Base-by-base conservation (phyloP, 2,113 vertebrate species). In the Hippopotamus amphibius region DNA sequence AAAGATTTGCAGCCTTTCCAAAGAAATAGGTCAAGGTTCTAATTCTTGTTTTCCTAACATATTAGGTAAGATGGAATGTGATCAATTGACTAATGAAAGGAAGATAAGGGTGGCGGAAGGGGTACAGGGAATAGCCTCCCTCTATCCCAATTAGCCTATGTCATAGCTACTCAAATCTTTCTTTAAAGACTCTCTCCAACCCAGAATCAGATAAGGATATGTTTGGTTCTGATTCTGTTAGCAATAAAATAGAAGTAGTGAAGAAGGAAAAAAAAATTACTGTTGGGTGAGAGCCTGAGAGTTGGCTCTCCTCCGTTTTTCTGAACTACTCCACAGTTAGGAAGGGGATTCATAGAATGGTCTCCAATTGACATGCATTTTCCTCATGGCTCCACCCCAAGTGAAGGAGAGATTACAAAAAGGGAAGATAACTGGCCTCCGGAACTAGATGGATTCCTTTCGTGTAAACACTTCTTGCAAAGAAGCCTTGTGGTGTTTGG, bases 401-500 rank as follows among this genome's bases (percentile, higher is more conserved):
- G 5, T 50, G 80, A 15, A 33, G 59, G 37, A 88, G 55, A 76
- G 22, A 77, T n/a, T 80, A 16, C 14, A 87, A 69, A 79, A 72
- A 13, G 21, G 16, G 16, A n/a, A 26, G 15, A 26, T 68, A 68
- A 79, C 46, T 96, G 76, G 28, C n/a, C 71, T 96, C 17, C 55
- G 68, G 41, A 81, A 93, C 63, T 41, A 53, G 22, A 43, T 77
- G 65, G 9, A 48, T 94, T 94, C 33, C 16, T 90, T 85, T 82
- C 80, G 57, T 46, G 30, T 90, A 63, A 93, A 92, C 24, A 68
- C 22, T 90, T 77, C 37, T 94, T 53, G 11, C 11, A 41, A 94
- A 86, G 43, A 83, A 91, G 57, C 16, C 37, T 90, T 2, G 3
- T 66, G 15, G 43, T 95, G 21, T 96, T 97, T 98, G 96, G 93